Conservation (phyloP, 2,888 invertebrate species). For the Hermaeophaga mercurialis region DNA sequence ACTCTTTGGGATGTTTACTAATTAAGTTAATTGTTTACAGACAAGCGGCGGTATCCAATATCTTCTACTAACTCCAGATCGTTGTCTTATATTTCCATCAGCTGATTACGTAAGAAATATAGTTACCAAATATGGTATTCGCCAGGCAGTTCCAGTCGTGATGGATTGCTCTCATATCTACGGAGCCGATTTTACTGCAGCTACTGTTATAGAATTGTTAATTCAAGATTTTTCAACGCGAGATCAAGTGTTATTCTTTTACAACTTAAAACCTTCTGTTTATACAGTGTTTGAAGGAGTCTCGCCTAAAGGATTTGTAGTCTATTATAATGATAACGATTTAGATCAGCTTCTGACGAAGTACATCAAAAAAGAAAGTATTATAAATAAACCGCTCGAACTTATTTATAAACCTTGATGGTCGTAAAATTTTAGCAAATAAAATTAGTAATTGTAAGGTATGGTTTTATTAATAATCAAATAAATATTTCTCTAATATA, state of each 20-base stretch:
- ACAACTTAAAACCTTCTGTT: slow-evolving; percentile 84
- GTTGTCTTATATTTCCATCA: slow-evolving; percentile 88
- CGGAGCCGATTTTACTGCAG: slow-evolving; percentile 87
- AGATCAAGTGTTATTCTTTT: slow-evolving; percentile 78
- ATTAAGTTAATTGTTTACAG: too few relatives aligned
- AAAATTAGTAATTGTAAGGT: too few relatives aligned
- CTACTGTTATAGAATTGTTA: slow-evolving; percentile 76
- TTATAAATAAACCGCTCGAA: slow-evolving; percentile 3
- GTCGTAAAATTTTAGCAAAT: too few relatives aligned
- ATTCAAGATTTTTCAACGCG: slow-evolving; percentile 76
- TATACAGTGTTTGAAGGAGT: slow-evolving; percentile 80
- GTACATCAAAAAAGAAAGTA: slow-evolving; percentile 14
- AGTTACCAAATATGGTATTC: slow-evolving; percentile 79
- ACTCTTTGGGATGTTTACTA: too few relatives aligned
- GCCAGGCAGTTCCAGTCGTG: slow-evolving; percentile 75
- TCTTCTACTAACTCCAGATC: slow-evolving; percentile 83
- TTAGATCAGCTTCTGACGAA: slow-evolving; percentile 68
- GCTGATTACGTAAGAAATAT: slow-evolving; percentile 86
- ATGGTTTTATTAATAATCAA: too few relatives aligned
- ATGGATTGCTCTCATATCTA: slow-evolving; percentile 88
- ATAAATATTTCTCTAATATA: too few relatives aligned
- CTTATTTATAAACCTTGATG: not conserved
- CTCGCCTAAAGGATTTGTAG: slow-evolving; percentile 74
- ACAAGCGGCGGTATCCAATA: slow-evolving; percentile 74
- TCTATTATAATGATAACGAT: slow-evolving; percentile 77